Base-by-base conservation (phyloP, 2,888 invertebrate genomes). In the Synanthedon formicaeformis region DNA sequence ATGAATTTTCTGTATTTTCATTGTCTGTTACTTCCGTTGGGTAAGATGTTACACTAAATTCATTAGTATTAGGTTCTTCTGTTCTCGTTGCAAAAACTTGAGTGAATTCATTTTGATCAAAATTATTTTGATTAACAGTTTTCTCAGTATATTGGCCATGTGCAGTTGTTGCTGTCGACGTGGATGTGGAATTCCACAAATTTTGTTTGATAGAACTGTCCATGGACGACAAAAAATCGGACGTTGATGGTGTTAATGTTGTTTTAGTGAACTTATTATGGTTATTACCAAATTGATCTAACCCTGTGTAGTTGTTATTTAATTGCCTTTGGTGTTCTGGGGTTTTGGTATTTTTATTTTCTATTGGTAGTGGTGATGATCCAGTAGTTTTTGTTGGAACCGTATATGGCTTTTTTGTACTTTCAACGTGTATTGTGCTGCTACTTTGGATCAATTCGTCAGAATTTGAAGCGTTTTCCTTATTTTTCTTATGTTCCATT, bases 321-420 rank as follows among this genome's bases (percentile, higher is more conserved):
- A 86, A 62, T 59, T 85, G 74, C 55, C 85, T 67, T 71, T 83
- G 82, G 64, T 84, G 85, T 63, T 84, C 84, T n/a, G 80, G 75
- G 3, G 77, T 78, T 64, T 85, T 86, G 5, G 79, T 78, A 57
- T 79, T 81, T 71, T 81, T 83, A 60, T 73, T 85, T 61, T 85
- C 83, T 54, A 59, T 62, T 2, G 66, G 60, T 51, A 65, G 62
- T 55, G 72, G 69, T 11, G 70, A 68, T 23, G 71, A 63, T 34
- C 71, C 71, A 61, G 59, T 68, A 11, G 59, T 61, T 57, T 64
- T 65, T 27, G 56, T 60, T 41, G 59, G 67, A 56, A 72, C 73
- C 58, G 69, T 61, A 53, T 58, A 58, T 18, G 83, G 80, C 58
- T 74, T 81, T 2, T 70, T 58, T 49, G 83, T 84, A 63, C 75